Conservation (phyloP, 1,140 invertebrate genomes). For the Sinonovacula constricta region DNA sequence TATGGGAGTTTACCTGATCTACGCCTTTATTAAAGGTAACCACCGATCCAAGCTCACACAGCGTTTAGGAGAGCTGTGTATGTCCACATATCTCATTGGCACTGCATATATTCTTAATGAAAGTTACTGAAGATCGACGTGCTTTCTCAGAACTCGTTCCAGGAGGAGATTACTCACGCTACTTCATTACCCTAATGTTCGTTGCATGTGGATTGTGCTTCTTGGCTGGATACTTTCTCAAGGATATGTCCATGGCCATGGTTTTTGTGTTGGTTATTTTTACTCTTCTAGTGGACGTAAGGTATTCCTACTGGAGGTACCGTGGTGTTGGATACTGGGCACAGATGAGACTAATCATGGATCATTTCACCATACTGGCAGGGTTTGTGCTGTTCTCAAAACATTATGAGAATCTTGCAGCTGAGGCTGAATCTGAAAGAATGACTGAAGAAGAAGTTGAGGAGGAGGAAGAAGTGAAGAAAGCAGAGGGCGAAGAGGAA, state of each 20-base stretch:
- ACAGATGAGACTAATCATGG: conserved; percentile 54
- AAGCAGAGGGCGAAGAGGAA: neutral
- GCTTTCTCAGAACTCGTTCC: conserved; percentile 60
- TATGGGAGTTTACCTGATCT: conserved; percentile 62
- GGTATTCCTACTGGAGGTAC: conserved; percentile 59
- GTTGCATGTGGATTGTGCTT: conserved; percentile 63
- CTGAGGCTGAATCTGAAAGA: conserved; percentile 1
- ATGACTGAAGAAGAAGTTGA: neutral
- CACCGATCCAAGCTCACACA: conserved; percentile 48
- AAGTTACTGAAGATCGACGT: conserved; percentile 55
- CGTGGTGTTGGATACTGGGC: conserved; percentile 62
- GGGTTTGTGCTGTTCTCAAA: conserved; percentile 57
- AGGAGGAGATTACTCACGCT: conserved; percentile 58
- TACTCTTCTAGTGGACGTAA: conserved; percentile 53
- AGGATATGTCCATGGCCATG: conserved; percentile 61
- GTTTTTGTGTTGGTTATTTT: conserved; percentile 31
- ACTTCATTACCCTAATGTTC: conserved; percentile 55
- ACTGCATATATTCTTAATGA: conserved; percentile 60
- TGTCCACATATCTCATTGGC: conserved; percentile 60
- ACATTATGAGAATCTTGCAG: conserved; percentile 52
- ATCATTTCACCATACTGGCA: conserved; percentile 52
- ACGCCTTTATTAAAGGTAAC: conserved; percentile 58
- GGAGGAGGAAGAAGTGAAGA: conserved; percentile 6
- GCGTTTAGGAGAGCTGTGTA: conserved; percentile 62
- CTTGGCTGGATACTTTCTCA: conserved; percentile 63